Conservation (phyloP, 1,140 invertebrate genomes). For the Drosophila kohkoa region DNA sequence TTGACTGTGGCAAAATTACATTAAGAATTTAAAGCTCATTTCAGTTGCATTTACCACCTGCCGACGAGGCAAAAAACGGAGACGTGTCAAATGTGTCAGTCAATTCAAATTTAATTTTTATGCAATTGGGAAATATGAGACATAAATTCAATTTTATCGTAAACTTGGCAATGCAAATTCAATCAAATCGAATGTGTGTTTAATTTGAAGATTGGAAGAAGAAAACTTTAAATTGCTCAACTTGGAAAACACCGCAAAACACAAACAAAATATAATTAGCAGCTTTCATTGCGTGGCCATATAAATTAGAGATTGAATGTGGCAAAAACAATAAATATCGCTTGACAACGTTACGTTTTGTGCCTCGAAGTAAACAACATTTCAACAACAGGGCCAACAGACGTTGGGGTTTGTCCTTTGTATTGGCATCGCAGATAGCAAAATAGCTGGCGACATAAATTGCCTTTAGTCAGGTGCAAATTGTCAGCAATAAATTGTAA, state of each 20-base stretch:
- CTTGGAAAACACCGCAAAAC: too few relatives aligned
- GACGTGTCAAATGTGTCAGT: constrained; percentile 5
- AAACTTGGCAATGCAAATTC: not conserved
- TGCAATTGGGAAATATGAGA: not conserved
- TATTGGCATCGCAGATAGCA: constrained; percentile 48
- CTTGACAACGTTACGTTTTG: constrained; percentile 57
- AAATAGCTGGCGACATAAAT: constrained; percentile 68
- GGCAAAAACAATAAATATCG: constrained; percentile 60
- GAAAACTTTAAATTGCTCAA: not conserved
- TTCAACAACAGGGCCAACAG: constrained; percentile 13
- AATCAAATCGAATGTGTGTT: not conserved
- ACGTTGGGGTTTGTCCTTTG: constrained; percentile 16
- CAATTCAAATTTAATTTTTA: constrained; percentile 26
- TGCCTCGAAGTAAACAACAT: constrained; percentile 60
- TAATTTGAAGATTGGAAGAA: not conserved
- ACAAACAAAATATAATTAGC: constrained; percentile 1
- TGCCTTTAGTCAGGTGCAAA: constrained; percentile 74
- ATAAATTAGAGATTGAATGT: constrained; percentile 42
- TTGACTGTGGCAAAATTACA: constrained; percentile 42
- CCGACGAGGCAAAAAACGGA: not conserved
- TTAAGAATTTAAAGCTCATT: constrained; percentile 67
- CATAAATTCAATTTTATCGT: constrained; percentile 17
- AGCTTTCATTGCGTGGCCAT: constrained; percentile 16
- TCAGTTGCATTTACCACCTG: constrained; percentile 24
- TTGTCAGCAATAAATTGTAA: constrained; percentile 80